Percentiles rank a stretch among this genome's conserved stretches.
Conservation (phyloP, 2,888 invertebrate species). For the Metalampra italica region DNA sequence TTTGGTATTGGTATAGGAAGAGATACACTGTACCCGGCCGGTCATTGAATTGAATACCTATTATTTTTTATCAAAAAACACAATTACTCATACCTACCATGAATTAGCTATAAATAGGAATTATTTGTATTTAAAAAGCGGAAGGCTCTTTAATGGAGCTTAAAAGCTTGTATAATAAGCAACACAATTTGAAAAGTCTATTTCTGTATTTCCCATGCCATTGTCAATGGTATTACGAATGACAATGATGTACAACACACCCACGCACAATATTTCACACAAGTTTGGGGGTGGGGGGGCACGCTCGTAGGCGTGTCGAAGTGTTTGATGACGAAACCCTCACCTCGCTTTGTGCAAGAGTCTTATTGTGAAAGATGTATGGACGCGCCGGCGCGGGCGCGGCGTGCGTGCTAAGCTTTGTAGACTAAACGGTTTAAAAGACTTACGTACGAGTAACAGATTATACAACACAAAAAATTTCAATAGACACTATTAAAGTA, state of each 20-base stretch:
- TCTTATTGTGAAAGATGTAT: conserved; percentile 69
- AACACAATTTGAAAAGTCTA: not conserved
- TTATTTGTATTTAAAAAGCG: no score
- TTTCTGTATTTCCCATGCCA: no score
- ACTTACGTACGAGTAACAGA: not conserved
- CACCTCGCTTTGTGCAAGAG: conserved; percentile 65
- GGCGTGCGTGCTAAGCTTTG: conserved; percentile 24
- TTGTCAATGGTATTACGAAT: not conserved
- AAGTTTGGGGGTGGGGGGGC: conserved; percentile 24
- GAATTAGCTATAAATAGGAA: no score
- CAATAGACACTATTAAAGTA: no score
- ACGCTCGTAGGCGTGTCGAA: conserved; percentile 61
- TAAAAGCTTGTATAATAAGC: not conserved
- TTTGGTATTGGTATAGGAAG: no score
- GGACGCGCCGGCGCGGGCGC: conserved; percentile 52
- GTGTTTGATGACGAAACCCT: conserved; percentile 64
- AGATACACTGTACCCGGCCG: no score
- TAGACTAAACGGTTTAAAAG: conserved; percentile 8
- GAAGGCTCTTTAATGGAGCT: no score
- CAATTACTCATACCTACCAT: no score
- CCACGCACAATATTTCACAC: not conserved
- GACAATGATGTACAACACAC: not conserved
- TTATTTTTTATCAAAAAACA: no score
- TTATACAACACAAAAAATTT: no score
- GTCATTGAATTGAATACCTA: no score